Conservation (phyloP, 2,888 invertebrate species). For the Onthophagus sagittarius region DNA sequence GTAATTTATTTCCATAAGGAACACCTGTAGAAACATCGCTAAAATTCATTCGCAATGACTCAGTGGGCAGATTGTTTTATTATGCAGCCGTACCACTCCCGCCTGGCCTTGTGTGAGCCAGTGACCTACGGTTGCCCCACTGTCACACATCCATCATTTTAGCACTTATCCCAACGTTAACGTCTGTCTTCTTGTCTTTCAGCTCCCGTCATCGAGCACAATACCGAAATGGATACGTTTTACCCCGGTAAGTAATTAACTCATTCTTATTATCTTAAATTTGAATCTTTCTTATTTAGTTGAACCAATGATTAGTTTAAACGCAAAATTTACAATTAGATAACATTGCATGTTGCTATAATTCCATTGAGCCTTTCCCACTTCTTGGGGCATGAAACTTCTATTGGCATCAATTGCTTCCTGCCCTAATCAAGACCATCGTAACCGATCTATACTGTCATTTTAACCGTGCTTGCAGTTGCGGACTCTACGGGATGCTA, state of each 20-base stretch:
- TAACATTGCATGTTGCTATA: neutral
- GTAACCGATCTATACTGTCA: neutral
- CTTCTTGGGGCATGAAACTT: neutral
- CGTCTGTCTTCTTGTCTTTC: conserved; percentile 51
- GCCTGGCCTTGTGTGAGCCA: conserved; percentile 32
- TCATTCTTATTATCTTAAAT: neutral
- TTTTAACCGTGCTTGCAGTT: conserved; percentile 32
- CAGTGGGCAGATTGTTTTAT: conserved; percentile 28
- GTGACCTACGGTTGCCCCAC: conserved; percentile 34
- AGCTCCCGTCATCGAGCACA: conserved; percentile 61
- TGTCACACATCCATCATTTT: conserved; percentile 47
- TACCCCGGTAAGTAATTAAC: conserved; percentile 54
- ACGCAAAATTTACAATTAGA: neutral
- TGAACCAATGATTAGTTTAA: neutral
- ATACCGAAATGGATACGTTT: conserved; percentile 41
- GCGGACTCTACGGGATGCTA: conserved; percentile 70
- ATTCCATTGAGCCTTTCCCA: neutral
- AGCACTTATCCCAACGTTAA: neutral
- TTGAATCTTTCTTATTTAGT: neutral
- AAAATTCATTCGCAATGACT: conserved; percentile 6
- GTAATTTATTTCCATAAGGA: conserved; percentile 9
- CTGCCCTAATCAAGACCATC: neutral
- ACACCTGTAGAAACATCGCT: neutral
- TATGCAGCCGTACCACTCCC: conserved; percentile 31
- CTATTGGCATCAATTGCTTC: neutral